Evolutionary conservation across 2,888 invertebrate genomes (phyloP).

Genomic region (Ligdia adustata): DNA sequence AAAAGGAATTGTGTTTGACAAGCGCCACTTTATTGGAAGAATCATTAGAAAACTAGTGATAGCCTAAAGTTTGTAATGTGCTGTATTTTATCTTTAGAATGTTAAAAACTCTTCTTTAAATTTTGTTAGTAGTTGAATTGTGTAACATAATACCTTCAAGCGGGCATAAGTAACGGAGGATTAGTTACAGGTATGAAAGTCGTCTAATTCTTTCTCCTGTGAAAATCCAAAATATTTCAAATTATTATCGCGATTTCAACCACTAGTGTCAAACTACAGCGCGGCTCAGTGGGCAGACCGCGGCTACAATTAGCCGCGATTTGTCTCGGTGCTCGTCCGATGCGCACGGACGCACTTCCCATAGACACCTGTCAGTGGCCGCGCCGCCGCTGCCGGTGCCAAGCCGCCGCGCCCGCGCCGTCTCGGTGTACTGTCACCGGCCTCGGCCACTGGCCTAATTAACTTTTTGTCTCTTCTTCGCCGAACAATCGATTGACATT

Average conservation of each 20-base stretch:
- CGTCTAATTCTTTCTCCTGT: neutral
- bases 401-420: no score
- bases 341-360: slow-evolving; percentile 82
- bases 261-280: slow-evolving; percentile 22
- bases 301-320: slow-evolving; percentile 77
- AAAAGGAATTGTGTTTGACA: slow-evolving; percentile 1
- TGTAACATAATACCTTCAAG: no score
- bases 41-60: no score
- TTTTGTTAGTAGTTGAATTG: no score
- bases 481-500: slow-evolving; percentile 65
- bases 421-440: slow-evolving; percentile 52
- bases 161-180: no score
- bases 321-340: slow-evolving; percentile 73
- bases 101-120: no score
- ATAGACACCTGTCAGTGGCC: slow-evolving; percentile 66
- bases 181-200: no score
- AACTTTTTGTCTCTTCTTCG: slow-evolving; percentile 71
- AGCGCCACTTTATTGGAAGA: no score
- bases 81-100: no score
- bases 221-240: neutral
- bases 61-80: no score
- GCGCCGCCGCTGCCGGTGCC: slow-evolving; percentile 21
- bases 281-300: slow-evolving; percentile 50
- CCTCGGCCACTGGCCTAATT: slow-evolving; percentile 68
- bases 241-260: neutral